A percentile compares a stretch with the other conserved stretches of the same genome.
Conservation (phyloP, 2,797 vertebrate species). For the Pipistrellus nathusii region DNA sequence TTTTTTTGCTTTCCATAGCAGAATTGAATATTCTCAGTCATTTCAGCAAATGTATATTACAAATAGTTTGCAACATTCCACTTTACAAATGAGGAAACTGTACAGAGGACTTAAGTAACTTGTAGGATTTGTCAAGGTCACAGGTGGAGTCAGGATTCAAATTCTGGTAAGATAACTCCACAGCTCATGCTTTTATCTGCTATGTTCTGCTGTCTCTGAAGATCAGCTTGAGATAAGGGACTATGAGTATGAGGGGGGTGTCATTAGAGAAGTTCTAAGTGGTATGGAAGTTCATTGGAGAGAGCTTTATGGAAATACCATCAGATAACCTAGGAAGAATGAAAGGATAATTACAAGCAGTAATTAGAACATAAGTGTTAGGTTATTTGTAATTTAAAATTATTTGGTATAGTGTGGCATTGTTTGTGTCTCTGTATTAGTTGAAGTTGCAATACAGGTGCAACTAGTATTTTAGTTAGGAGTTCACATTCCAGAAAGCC, state of each 20-base stretch:
- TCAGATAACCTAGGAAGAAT: neutral
- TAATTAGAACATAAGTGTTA: neutral
- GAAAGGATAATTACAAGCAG: slow-evolving; percentile 1
- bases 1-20: neutral
- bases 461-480: neutral
- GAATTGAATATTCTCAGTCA: slow-evolving; percentile 8
- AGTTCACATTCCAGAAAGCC: neutral
- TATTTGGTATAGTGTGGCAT: neutral
- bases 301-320: neutral
- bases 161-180: slow-evolving; percentile 9
- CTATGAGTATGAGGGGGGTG: neutral
- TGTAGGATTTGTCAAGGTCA: neutral
- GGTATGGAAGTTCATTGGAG: neutral
- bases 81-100: slow-evolving; percentile 8
- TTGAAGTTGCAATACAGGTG: neutral
- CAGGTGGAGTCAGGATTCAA: neutral
- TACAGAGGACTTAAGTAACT: neutral
- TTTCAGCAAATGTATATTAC: neutral
- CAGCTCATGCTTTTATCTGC: neutral
- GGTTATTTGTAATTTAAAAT: slow-evolving; percentile 34
- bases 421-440: neutral
- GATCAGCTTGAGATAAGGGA: neutral
- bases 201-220: neutral
- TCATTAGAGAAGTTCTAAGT: neutral
- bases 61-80: neutral